Percentiles rank a stretch among this genome's conserved stretches.
Evolutionary conservation across 2,888 invertebrate genomes (phyloP).

Genomic region (Melieria crassipennis): DNA sequence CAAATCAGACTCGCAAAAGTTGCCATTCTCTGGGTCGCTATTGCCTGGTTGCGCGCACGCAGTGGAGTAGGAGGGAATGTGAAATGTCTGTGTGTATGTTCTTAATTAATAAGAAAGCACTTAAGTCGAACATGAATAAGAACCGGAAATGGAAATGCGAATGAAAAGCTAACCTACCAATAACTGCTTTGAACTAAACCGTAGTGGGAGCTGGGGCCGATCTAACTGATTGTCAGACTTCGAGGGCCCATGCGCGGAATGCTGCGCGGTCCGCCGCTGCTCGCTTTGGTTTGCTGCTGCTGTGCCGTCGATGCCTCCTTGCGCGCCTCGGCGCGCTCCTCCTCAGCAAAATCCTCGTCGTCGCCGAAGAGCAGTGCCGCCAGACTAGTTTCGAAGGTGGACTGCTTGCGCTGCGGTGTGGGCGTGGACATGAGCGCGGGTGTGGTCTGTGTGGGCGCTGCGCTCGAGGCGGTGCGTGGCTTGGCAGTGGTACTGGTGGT

Average conservation of each 20-base stretch:
- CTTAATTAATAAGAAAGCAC: too few relatives aligned
- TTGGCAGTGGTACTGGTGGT: constrained; percentile 34
- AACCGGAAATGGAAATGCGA: too few relatives aligned
- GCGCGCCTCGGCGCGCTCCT: constrained; percentile 47
- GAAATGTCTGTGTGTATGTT: neutral
- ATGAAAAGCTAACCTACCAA: too few relatives aligned
- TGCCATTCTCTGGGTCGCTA: constrained; percentile 28
- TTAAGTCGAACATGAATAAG: too few relatives aligned
- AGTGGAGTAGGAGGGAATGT: too few relatives aligned
- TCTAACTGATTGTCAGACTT: constrained; percentile 46
- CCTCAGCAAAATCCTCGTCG: constrained; percentile 54
- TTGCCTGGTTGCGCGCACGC: neutral
- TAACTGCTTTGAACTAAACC: too few relatives aligned
- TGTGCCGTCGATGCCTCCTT: constrained; percentile 43
- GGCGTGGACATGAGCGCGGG: constrained; percentile 21
- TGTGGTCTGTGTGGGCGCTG: constrained; percentile 7
- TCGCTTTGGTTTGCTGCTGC: constrained; percentile 41
- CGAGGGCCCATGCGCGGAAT: constrained; percentile 59
- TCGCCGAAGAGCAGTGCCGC: constrained; percentile 64
- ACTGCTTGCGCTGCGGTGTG: constrained; percentile 54
- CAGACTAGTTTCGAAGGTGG: constrained; percentile 62
- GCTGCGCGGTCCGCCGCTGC: constrained; percentile 53
- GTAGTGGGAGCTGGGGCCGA: neutral
- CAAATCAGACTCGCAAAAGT: constrained; percentile 66
- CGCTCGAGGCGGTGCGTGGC: constrained; percentile 8